Base-by-base conservation (phyloP, 2,888 invertebrate genomes). In the Tachina lurida region DNA sequence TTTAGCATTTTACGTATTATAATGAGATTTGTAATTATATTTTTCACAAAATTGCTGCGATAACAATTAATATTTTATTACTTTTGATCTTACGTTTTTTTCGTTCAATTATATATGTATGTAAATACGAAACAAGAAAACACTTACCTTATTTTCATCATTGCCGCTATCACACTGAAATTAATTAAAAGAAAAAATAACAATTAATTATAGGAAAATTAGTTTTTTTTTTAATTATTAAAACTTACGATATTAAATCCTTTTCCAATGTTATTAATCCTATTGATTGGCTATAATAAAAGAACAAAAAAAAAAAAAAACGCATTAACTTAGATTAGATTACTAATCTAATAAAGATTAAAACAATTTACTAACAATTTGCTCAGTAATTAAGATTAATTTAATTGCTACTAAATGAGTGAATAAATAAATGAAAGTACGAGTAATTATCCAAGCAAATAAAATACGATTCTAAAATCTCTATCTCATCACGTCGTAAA, bases 141-240 rank as follows among this genome's bases (percentile, higher is more conserved):
- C 15, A 88, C 96, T 95, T 94, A 96, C 97, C 97, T 97, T 97
- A 94, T 96, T 97, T 94, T 97, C 97, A 94, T 96, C 96, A 94
- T 96, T 96, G 95, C 96, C 96, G 95, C 96, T 97, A 97, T 97
- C 97, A 97, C 97, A 97, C 97, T 97, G 95, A 89, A 95, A 96
- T 93, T 94, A 93, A 93, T 93, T 94, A 93, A n/a, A n/a, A 93
- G 93, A 92, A 90, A 90, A 91, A 90, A 90, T 10, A 45, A 52
- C 67, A 77, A 63, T 60, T 45, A 78, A 63, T 76, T 54, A 47
- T 8, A 60, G 31, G 31, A 31, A 31, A 31, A 31, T 45, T 41
- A 76, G 17, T 8, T 56, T 43, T 52, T 41, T 58, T n/a, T n/a
- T n/a, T 49, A 67, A 65, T 71, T 0, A 68, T 73, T 63, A 13